A percentile compares a stretch with the other conserved stretches of the same genome.
Conservation (phyloP, 1,140 invertebrate species). For the Colletes latitarsis region DNA sequence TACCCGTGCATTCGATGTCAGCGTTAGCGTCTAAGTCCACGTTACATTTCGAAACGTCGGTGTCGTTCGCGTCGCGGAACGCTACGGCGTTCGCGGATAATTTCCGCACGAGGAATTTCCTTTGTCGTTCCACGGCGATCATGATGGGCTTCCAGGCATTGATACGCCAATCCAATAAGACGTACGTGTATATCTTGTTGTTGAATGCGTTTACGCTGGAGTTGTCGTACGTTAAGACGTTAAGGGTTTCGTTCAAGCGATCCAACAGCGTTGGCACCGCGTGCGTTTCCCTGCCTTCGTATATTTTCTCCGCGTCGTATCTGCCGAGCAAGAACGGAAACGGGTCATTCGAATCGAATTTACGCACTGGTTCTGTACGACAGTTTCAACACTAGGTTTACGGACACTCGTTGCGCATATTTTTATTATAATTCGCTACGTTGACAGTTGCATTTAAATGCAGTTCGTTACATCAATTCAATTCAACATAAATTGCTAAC, state of each 20-base stretch:
- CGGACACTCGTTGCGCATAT: no score
- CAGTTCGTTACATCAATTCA: no score
- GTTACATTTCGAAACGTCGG: constrained; percentile 69
- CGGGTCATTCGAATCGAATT: no score
- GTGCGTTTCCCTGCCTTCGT: constrained; percentile 72
- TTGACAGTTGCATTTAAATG: no score
- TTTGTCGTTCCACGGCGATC: constrained; percentile 66
- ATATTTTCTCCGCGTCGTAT: constrained; percentile 73
- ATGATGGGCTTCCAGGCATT: constrained; percentile 74
- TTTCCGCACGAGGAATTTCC: constrained; percentile 69
- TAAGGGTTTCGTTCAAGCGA: constrained; percentile 74
- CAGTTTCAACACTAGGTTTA: no score
- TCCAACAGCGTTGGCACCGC: constrained; percentile 68
- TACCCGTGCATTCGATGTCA: constrained; percentile 50
- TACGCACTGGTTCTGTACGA: no score
- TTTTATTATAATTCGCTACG: no score
- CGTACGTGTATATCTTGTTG: constrained; percentile 78
- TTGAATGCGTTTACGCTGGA: constrained; percentile 74
- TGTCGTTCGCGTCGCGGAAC: constrained; percentile 67
- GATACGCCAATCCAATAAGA: constrained; percentile 67
- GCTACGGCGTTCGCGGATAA: constrained; percentile 67
- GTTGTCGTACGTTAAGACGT: constrained; percentile 73
- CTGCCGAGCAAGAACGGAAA: constrained; percentile 52
- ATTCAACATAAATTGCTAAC: no score
- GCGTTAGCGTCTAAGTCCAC: constrained; percentile 69